Evolutionary conservation across 1,140 invertebrate species (phyloP).

Genomic region (Leptinotarsa undecemlineata): DNA sequence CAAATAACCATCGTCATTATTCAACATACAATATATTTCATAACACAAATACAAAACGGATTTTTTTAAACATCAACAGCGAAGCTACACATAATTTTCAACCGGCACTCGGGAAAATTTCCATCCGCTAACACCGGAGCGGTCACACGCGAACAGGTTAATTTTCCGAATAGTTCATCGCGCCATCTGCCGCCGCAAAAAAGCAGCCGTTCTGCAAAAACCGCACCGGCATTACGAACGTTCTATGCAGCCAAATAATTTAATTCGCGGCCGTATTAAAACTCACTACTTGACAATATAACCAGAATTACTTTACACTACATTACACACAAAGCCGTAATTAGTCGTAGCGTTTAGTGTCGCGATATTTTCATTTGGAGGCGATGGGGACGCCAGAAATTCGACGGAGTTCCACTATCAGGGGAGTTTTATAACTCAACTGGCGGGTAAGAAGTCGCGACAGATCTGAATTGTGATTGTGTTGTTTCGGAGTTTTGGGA

Average conservation of each 20-base stretch:
- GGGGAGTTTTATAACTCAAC: neutral
- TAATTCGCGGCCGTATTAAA: conserved; percentile 30
- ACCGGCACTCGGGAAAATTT: too few relatives aligned
- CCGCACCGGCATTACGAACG: neutral
- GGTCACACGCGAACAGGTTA: conserved; percentile 1
- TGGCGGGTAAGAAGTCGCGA: neutral
- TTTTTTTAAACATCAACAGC: too few relatives aligned
- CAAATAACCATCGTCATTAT: too few relatives aligned
- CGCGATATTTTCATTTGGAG: conserved; percentile 25
- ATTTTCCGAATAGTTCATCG: neutral
- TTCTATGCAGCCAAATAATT: conserved; percentile 34
- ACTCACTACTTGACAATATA: conserved; percentile 35
- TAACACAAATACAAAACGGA: too few relatives aligned
- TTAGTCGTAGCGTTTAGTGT: conserved; percentile 29
- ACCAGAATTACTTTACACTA: conserved; percentile 31
- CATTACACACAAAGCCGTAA: conserved; percentile 32
- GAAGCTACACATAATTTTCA: too few relatives aligned
- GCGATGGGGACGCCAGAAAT: conserved; percentile 17
- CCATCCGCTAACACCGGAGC: neutral
- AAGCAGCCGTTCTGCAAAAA: neutral
- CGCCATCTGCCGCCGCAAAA: neutral
- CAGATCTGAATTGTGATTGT: neutral
- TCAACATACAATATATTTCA: too few relatives aligned
- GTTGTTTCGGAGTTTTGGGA: neutral
- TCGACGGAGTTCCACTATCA: conserved; percentile 23